Conservation (phyloP, 2,888 invertebrate genomes). For the Diplazon laetatorius region DNA sequence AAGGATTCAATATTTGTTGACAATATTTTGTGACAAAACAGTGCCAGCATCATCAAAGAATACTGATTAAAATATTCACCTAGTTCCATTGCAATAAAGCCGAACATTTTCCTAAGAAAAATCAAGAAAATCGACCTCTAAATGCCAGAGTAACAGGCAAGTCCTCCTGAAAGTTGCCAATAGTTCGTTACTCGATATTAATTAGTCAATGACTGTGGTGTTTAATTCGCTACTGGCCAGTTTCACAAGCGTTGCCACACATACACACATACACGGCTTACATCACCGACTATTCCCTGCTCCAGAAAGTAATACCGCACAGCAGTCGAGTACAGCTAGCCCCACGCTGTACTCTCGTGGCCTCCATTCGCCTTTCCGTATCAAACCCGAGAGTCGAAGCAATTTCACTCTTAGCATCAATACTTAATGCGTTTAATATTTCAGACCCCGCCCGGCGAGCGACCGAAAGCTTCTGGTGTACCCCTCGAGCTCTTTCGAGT, state of each 20-base stretch:
- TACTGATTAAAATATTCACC: no score
- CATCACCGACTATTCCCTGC: constrained; percentile 24
- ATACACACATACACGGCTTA: constrained; percentile 12
- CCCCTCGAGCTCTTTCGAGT: constrained; percentile 12
- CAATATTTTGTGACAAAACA: no score
- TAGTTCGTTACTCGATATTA: not conserved
- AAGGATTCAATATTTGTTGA: no score
- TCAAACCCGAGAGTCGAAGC: constrained; percentile 46
- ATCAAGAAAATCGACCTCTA: no score
- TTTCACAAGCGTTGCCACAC: no score
- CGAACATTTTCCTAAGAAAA: no score
- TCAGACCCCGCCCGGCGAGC: constrained; percentile 38
- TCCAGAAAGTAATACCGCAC: not conserved
- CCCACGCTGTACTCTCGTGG: constrained; percentile 5
- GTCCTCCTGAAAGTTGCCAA: no score
- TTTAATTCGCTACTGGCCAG: not conserved
- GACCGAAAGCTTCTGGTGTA: constrained; percentile 40
- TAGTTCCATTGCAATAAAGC: no score
- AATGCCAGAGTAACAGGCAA: no score
- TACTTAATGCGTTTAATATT: constrained; percentile 66
- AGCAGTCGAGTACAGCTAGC: not conserved
- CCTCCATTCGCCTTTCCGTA: constrained; percentile 16
- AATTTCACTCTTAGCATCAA: constrained; percentile 62
- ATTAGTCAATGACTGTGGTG: constrained; percentile 3
- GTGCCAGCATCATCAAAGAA: no score